Conservation (phyloP, 2,113 vertebrate species). For the Corvus hawaiiensis region DNA sequence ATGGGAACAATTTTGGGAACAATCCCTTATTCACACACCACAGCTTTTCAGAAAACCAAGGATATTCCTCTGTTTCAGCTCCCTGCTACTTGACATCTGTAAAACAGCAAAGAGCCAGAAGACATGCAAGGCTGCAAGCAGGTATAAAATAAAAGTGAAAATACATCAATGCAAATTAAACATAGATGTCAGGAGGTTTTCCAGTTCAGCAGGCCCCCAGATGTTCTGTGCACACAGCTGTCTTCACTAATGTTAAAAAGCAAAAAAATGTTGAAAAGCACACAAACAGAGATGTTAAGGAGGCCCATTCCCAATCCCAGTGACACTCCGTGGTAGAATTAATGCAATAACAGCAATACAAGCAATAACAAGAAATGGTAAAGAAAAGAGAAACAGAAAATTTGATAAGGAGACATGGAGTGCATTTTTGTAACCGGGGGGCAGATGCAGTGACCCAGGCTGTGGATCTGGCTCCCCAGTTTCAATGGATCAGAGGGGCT, state of each 20-base stretch:
- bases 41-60: not conserved
- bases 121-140: not conserved
- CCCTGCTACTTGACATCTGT: not conserved
- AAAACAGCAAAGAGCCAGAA: not conserved
- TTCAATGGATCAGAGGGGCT: not conserved
- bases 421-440: not conserved
- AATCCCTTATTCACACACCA: not conserved
- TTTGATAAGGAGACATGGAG: rapidly evolving
- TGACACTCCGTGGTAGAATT: not conserved
- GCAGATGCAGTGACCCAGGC: not conserved
- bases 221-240: not conserved
- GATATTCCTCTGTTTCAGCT: not conserved
- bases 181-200: not conserved
- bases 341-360: not conserved
- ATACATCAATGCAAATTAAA: not conserved
- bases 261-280: not conserved
- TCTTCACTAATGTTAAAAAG: not conserved
- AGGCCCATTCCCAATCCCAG: not conserved
- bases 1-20: not conserved
- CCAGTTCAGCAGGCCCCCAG: constrained; percentile 1
- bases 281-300: rapidly evolving
- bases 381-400: not conserved
- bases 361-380: not conserved
- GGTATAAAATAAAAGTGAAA: not conserved
- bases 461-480: not conserved